phyloP scores from a whole-genome alignment of 2,888 invertebrate genomes.

The Cancer borealis region DNA sequence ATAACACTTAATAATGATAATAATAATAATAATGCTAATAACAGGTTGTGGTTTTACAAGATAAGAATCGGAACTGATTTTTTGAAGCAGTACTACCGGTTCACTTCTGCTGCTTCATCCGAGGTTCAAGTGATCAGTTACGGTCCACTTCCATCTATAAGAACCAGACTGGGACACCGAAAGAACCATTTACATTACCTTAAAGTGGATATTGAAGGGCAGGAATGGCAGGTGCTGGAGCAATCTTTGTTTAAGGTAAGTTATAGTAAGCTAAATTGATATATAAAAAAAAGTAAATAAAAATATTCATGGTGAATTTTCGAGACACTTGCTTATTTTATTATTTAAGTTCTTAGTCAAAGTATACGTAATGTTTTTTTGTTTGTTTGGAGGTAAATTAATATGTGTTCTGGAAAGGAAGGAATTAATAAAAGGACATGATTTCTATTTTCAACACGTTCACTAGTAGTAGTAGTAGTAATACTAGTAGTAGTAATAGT shows the following conservation, averaged over 20 bases:
- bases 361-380: not conserved
- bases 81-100: not conserved
- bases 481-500: not conserved
- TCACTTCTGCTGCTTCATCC: not conserved
- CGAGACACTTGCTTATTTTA: not conserved
- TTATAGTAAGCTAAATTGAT: not conserved
- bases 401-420: not conserved
- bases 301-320: not conserved
- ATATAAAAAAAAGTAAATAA: not conserved
- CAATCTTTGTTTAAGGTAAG: constrained; percentile 66
- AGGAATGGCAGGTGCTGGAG: constrained; percentile 71
- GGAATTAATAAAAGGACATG: not conserved
- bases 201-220: constrained; percentile 73
- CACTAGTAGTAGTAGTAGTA: not conserved
- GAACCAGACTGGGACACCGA: constrained; percentile 51
- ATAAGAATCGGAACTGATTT: constrained; percentile 55
- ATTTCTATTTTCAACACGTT: not conserved
- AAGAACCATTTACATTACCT: constrained; percentile 60
- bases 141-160: constrained; percentile 62
- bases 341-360: not conserved
- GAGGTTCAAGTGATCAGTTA: constrained; percentile 57
- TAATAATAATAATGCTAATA: not conserved
- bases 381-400: not conserved
- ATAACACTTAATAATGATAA: not conserved
- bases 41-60: constrained; percentile 65